Evolutionary conservation across 1,140 invertebrate genomes (phyloP), one percentile per base, ranked within the genome.

Genomic region (Antheraea pernyi): DNA sequence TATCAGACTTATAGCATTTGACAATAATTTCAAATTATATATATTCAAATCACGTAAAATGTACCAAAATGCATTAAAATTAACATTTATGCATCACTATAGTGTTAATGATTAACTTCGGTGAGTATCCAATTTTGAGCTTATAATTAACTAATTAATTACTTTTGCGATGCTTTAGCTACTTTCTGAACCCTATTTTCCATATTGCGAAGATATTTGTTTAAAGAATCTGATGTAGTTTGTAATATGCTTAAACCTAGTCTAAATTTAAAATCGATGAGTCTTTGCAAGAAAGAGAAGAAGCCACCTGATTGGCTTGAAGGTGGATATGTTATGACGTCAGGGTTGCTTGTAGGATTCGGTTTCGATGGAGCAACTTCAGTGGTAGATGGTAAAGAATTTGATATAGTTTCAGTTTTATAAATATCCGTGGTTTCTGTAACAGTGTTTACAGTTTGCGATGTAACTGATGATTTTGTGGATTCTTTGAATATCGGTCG

Each of bases 251-350:
- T 90, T 67, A 93, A 79, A 8, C 92, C 92, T 36, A 93, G 73
- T 78, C 88, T 82, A 37, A 90, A 85, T 75, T 93, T 93, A 67
- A 93, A 92, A 68, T 93, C 92, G 67, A 93, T 79, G 7, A 93
- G 67, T 48, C 86, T 83, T 74, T 88, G 92, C 11, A 93, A 58
- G 61, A 93, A 93, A 19, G 83, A 82, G 36, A 92, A 86, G 60
- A 93, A 84, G 46, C 91, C 82, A 59, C 81, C 79, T 59, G 76
- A 71, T 70, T 73, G 79, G n/a, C 78, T 82, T 16, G 77, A 65
- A 8, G 88, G 88, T 2, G 88, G 90, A 53, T 89, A 92, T 5
- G 88, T 90, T 53, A 90, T 80, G 13, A 89, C 78, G 59, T 92
- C 86, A 66, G 88, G 79, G 18, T 70, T 72, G 63, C 82, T 65